Base-by-base conservation (phyloP, 2,888 invertebrate species). In the Cacoxenus indagator region DNA sequence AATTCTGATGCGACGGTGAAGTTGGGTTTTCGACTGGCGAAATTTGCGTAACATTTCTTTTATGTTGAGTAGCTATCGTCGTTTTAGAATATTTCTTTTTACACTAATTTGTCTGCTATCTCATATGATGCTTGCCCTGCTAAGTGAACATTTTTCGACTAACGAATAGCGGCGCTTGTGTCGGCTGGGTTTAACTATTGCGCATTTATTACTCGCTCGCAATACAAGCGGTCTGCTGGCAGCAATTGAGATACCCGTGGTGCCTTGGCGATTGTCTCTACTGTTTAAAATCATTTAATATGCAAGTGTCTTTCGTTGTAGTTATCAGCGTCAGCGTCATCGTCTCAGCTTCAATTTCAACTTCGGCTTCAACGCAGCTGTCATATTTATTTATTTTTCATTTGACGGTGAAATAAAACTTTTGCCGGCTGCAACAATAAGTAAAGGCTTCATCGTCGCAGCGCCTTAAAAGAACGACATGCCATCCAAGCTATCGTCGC, bases 341-440 rank as follows among this genome's bases (percentile, higher is more conserved):
- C 27, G 22, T 45, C 55, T n/a, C n/a, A n/a, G n/a, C n/a, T n/a
- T n/a, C n/a, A n/a, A n/a, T n/a, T n/a, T n/a, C n/a, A n/a, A n/a
- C n/a, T 8, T 24, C 55, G 24, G 76, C 72, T 66, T 69, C 72
- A 70, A 70, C 62, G 70, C 70, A 70, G 75, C 78, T 81, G 81
- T 81, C 82, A 82, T 81, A 81, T 81, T 81, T 81, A n/a, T 81
- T 81, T 81, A 82, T 82, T 82, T 81, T 81, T 82, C 79, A 82
- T 81, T 82, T 82, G 78, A 78, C 76, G 78, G 78, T 77, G 81
- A 81, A 82, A 82, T 81, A 79, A 78, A 26, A 31, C n/a, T 17
- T 77, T 78, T 46, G 46, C 66, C 43, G 17, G 14, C 17, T 48
- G 24, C 19, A 19, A 51, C 17, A 51, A 19, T 22, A 22, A 51